Evolutionary conservation across 2,797 vertebrate species (phyloP), one percentile per base, ranked within the genome.

Genomic region (Anolis apletophallus): DNA sequence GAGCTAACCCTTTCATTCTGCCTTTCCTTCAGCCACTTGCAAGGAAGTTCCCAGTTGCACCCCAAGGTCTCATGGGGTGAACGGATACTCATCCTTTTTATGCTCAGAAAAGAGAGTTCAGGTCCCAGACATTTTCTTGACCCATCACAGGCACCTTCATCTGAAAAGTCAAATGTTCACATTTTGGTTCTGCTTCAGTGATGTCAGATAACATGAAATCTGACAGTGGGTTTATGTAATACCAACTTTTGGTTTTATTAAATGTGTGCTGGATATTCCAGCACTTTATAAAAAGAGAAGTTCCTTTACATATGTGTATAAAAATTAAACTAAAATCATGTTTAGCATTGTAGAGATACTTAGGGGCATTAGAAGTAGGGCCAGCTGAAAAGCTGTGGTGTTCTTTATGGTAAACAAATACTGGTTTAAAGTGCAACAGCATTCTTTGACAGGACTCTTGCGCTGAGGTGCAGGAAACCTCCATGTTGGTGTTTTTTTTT

Each of bases 361-460:
- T 90, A 86, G 89, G 89, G 91, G 91, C 81, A 89, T 86, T 36
- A 91, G 87, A 86, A 93, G 83, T 86, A 93, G 94, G 92, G 94
- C 93, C 93, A 95, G 91, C 94, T 92, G 91, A 91, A 92, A 95
- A 95, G 93, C 94, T 94, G 95, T 94, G 94, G 94, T 95, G 94
- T 95, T 94, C 95, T 93, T 91, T 94, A 95, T 71, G 93, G 96
- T 97, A 97, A 97, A 98, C 97, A 97, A 97, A 97, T 96, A 97
- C 95, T 97, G 97, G 97, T 97, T 97, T 97, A 97, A 97, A 97
- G 97, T 97, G 97, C 97, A 95, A 96, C 92, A 93, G 94, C 96
- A 92, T 93, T 81, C 88, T 90, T 87, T 89, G 88, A 88, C 81
- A 81, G 87, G 91, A 93, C 86, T 88, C 90, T 88, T 87, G 89